phyloP scores from a whole-genome alignment of 2,797 vertebrate genomes.

The Agapornis canus region DNA sequence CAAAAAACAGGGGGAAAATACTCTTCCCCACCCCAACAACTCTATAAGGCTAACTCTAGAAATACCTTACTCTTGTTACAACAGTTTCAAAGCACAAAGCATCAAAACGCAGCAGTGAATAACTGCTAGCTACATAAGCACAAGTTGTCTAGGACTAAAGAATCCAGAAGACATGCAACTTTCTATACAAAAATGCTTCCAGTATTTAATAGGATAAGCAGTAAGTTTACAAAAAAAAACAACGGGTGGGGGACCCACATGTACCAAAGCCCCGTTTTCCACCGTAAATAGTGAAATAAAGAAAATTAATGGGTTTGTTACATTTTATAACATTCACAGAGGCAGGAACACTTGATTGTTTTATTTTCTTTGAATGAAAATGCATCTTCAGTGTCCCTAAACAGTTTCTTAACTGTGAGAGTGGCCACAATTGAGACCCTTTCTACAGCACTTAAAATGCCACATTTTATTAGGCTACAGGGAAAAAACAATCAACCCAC shows the following conservation, averaged over 20 bases:
- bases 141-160: neutral
- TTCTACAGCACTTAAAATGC: constrained; percentile 42
- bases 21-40: neutral
- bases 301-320: neutral
- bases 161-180: neutral
- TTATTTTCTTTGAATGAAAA: constrained; percentile 3
- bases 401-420: neutral
- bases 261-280: neutral
- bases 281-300: neutral
- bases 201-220: neutral
- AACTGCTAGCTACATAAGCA: neutral
- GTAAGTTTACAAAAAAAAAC: neutral
- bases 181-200: neutral
- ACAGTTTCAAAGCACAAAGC: neutral
- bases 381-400: neutral
- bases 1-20: neutral
- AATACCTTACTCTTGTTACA: neutral
- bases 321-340: neutral
- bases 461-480: constrained; percentile 22
- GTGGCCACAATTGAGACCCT: neutral
- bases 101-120: neutral
- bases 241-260: neutral
- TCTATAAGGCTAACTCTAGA: too few relatives aligned
- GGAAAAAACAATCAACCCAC: neutral
- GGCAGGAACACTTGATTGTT: neutral